Evolutionary conservation across 2,113 vertebrate genomes (phyloP).

Genomic region (Gopherus flavomarginatus): DNA sequence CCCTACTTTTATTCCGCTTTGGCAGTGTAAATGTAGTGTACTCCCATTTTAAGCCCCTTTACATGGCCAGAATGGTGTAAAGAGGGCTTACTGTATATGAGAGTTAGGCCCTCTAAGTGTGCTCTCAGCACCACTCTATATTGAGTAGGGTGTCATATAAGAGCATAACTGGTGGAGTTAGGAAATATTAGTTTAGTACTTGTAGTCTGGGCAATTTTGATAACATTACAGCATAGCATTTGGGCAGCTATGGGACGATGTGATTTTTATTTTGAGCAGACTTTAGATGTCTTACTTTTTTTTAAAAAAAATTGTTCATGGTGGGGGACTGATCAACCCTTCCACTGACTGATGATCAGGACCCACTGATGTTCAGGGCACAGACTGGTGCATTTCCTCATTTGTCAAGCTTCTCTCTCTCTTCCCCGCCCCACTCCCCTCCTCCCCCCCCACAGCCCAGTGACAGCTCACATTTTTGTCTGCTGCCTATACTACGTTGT

Average conservation of each 20-base stretch:
- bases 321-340: neutral
- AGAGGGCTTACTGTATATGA: neutral
- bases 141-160: too few species aligned
- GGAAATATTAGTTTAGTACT: neutral
- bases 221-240: neutral
- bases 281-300: neutral
- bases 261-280: neutral
- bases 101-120: neutral
- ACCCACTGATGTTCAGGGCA: neutral
- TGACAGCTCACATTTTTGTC: slow-evolving; percentile 20
- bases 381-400: neutral
- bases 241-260: neutral
- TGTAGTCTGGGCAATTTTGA: neutral
- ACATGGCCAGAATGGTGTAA: neutral
- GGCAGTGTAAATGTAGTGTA: neutral
- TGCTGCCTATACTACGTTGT: neutral
- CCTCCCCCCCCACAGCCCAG: neutral
- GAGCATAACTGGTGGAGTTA: neutral
- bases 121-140: too few species aligned
- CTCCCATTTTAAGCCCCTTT: neutral
- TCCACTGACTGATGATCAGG: neutral
- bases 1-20: neutral
- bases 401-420: slow-evolving; percentile 28
- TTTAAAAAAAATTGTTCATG: neutral
- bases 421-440: neutral